Base-by-base conservation (phyloP, 2,113 vertebrate genomes). In the Amphiprion percula region DNA sequence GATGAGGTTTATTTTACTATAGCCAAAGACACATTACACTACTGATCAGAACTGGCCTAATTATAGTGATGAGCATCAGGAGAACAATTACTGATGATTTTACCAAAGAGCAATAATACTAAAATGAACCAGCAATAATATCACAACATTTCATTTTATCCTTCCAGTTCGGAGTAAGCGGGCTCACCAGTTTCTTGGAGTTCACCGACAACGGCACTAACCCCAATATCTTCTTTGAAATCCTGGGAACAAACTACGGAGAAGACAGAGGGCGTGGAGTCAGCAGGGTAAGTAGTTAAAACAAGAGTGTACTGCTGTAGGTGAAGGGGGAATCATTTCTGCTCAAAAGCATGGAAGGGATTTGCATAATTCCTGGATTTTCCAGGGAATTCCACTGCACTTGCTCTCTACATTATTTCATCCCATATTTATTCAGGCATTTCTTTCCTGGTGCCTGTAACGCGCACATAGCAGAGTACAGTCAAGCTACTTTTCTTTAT, bases 141-240 rank as follows among this genome's bases (percentile, higher is more conserved):
- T 11, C 9, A 54, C 3, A 47, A 10, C 2, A 14, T 66, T 37
- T 17, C 3, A 4, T 79, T n/a, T 58, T 78, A 10, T 74, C 10
- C 46, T 79, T 89, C 21, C 89, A 99, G 98, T 96, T 96, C 5
- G 96, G 95, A 79, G 96, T 99, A 21, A 97, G 91, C 60, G 98
- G 97, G 33, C 93, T 99, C 75, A 99, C 98, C 55, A 98, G 97
- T 79, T 95, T 97, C 68, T 91, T 99, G 80, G 97, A 99, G 88
- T 99, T 99, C 94, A 96, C 92, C 28, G 97, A 99, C 77, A 97
- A 97, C 56, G 98, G 98, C 41, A 95, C 94, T 0, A 99, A 99
- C 93, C 98, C 98, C 73, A 99, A 99, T 68, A 98, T 99, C 71
- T 94, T 97, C 80, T 99, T 99, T 87, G 98, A 99, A 95, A 99